Base-by-base conservation (phyloP, 2,888 invertebrate species). In the Melieria crassipennis region DNA sequence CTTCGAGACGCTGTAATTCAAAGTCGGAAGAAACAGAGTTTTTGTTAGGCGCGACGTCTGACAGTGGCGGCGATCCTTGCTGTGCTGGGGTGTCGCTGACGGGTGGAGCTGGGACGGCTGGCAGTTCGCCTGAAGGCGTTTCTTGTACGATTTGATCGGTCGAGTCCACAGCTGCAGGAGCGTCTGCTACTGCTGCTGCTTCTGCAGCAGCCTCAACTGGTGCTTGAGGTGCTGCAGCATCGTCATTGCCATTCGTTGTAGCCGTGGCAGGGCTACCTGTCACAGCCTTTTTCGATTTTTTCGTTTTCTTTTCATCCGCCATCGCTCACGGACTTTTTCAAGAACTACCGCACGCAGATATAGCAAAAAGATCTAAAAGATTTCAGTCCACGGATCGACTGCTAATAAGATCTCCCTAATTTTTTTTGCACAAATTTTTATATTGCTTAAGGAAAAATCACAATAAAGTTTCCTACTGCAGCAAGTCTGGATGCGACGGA, bases 1-100 rank as follows among this genome's bases (percentile, higher is more conserved):
- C 99, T 89, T 98, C 97, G 88, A 97, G 90, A 91, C 94, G 95
- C 95, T 97, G 95, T 82, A 93, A 85, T 79, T 84, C 81, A 78
- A 79, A 78, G 74, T 78, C 79, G 76, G 79, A 78, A 77, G 78
- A 77, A 75, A 73, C 71, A 73, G 71, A 73, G 45, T 70, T 47
- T 5, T 64, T 66, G 69, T 73, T 75, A 71, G 67, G 70, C 47
- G 76, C 62, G 16, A 43, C 52, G 9, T 50, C 16, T 61, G 61
- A 60, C 66, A 7, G 75, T 45, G 7, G 69, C 61, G 57, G 69
- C 42, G 74, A 69, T 48, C 72, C 65, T 74, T 73, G 73, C 65
- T 68, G 69, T 61, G 56, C 16, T 11, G 63, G 46, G 10, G 69
- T 73, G 50, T 77, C 74, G 50, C 78, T 78, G 10, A 63, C 69